phyloP scores from a whole-genome alignment of 2,113 vertebrate genomes.

The Rattus norvegicus region DNA sequence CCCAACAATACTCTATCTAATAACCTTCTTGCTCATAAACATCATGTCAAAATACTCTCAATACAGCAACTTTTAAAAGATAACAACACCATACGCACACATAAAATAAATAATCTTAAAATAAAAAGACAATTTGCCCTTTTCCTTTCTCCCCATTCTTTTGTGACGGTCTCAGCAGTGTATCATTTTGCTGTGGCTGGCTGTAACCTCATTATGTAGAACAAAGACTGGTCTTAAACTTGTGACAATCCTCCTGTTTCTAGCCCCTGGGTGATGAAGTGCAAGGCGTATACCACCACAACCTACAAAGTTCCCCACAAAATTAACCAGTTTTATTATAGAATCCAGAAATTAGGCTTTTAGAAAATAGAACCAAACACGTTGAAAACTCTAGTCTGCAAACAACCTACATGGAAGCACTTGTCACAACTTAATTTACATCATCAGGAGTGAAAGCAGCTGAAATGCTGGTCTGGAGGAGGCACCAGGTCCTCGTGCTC shows the following conservation, averaged over 20 bases:
- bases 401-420: neutral
- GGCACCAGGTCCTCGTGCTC: neutral
- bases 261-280: neutral
- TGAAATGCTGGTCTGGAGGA: neutral
- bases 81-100: too few relatives aligned
- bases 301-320: neutral
- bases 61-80: neutral
- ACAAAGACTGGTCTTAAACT: neutral
- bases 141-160: neutral
- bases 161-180: neutral
- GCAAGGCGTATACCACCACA: neutral
- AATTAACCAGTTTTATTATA: constrained; percentile 6
- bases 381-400: neutral
- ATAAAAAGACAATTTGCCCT: neutral
- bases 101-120: too few relatives aligned
- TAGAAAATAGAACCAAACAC: neutral
- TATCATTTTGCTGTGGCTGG: neutral
- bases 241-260: neutral
- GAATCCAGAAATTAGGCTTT: neutral
- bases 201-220: neutral
- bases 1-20: neutral
- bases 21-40: neutral
- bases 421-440: neutral
- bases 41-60: neutral
- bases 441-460: neutral